These are phyloP conservation scores for Maccullochella peelii DNA, from an alignment of 2,113 vertebrate genomes.

Conservation along the genomic window DNA sequence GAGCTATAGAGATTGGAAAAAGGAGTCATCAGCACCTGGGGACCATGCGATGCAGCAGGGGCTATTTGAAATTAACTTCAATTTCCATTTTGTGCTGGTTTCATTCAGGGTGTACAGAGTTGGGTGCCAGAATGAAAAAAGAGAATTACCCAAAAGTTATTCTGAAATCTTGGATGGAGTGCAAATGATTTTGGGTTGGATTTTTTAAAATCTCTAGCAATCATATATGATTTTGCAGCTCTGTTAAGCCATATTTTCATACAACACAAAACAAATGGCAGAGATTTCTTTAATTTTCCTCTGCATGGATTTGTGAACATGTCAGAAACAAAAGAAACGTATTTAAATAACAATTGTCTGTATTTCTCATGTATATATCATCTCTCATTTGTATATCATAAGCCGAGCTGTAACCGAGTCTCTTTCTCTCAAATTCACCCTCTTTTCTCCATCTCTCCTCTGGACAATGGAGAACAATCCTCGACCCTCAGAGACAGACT, in stretches of 20 bases:
- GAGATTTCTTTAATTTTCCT: neutral
- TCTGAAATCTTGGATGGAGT: neutral
- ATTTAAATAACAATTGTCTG: neutral
- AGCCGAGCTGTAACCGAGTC: neutral
- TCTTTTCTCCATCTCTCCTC: slow-evolving; percentile 20
- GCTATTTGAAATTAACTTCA: slow-evolving; percentile 29
- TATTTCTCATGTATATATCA: neutral
- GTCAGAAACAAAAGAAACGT: too few relatives aligned
- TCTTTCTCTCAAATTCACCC: slow-evolving; percentile 25
- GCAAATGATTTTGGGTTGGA: neutral
- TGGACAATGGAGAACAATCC: slow-evolving; percentile 53
- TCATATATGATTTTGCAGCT: neutral
- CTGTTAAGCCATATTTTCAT: neutral
- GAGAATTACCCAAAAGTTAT: neutral
- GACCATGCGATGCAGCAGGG: neutral
- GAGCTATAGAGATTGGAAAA: slow-evolving; percentile 28
- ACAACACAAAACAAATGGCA: neutral
- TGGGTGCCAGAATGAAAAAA: slow-evolving; percentile 1
- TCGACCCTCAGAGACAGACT: slow-evolving; percentile 60
- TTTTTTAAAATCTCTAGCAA: neutral
- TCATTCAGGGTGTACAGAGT: neutral
- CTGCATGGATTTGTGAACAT: neutral
- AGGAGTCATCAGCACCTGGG: slow-evolving; percentile 34
- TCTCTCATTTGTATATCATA: slow-evolving; percentile 4
- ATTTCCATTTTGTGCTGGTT: slow-evolving; percentile 37